Evolutionary conservation across 2,888 invertebrate species (phyloP), one percentile per base, ranked within the genome.

Genomic region (Euzetes globulus): DNA sequence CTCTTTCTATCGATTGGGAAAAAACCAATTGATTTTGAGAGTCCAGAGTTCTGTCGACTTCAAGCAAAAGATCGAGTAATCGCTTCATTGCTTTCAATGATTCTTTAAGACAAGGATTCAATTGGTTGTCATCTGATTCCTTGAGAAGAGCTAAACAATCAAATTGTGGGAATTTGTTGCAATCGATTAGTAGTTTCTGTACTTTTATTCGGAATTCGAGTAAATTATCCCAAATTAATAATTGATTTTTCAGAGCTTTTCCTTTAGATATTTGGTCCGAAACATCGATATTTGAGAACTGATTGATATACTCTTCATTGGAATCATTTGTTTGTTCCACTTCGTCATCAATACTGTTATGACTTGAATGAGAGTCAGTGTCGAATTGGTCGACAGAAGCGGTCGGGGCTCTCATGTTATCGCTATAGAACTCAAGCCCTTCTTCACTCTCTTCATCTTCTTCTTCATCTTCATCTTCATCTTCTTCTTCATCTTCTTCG

Each of bases 161-260:
- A 25, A 83, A 81, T 79, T 90, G 87, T 0, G 94, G 94, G 83
- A 95, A 85, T 81, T 88, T 89, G 82, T 95, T 95, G 0, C 89
- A 87, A 17, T 87, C 86, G 60, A 86, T 84, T 72, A 94, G 82
- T 79, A 90, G 87, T 82, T 93, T 91, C 82, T 96, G 95, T 29
- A 94, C 83, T 80, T 91, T 90, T 79, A 96, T 95, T 78, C 96
- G 86, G 81, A 89, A 86, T 83, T 96, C 94, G 29, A 96, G 82
- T 5, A 96, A 82, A 74, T 87, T 88, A 82, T 96, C 95, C 92
- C 93, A 96, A 1, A 93, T 75, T 75, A 77, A 73, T 68, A 76
- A 72, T 65, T 79, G 79, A 58, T 76, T 71, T 72, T 76, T 77
- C 9, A 77, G 73, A 37, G 77, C 76, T 29, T 55, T 70, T 55